Evolutionary conservation across 2,113 vertebrate genomes (phyloP), one percentile per base, ranked within the genome.

Genomic region (Telmatochromis sp.): DNA sequence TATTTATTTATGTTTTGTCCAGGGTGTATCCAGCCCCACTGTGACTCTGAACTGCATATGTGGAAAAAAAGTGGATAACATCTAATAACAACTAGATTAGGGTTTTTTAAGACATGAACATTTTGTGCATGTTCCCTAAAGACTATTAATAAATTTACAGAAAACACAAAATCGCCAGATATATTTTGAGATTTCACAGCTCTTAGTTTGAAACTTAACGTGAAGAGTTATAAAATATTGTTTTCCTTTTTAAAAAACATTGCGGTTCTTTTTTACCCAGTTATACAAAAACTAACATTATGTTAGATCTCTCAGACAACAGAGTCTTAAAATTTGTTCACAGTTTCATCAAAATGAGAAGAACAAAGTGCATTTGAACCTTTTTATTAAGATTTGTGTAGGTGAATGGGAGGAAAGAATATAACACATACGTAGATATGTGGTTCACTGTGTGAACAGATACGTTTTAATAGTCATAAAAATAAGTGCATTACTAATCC

Each of bases 71-170:
- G 35, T 35, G 35, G 8, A 33, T 31, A 17, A 60, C 26, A 26
- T 0, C 40, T 42, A 42, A 42, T 42, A 42, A 42, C 40, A 42
- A 13, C 0, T 13, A 42, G 40, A 42, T 42, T 42, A 13, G 40
- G 40, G 40, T 42, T 0, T 42, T 42, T 42, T 13, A 42, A 42
- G 40, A 13, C 37, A 11, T 40, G 37, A 40, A 40, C 5, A 11
- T 1, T 40, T 5, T 40, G 37, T 40, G 37, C 37, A 40, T 40
- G 37, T 40, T 40, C 37, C 37, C n/a, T 15, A 42, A 70, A 70
- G 19, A 40, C 63, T 21, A 68, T 68, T 14, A 68, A 21, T 40
- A 9, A 0, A 6, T 40, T 42, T 40, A 4, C 2, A 70, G 63
- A 14, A 68, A 40, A 21, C 7, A 9, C 3, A 70, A 23, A 70